Evolutionary conservation across 2,888 invertebrate genomes (phyloP).

Genomic region (Xanthorhoe spadicearia): DNA sequence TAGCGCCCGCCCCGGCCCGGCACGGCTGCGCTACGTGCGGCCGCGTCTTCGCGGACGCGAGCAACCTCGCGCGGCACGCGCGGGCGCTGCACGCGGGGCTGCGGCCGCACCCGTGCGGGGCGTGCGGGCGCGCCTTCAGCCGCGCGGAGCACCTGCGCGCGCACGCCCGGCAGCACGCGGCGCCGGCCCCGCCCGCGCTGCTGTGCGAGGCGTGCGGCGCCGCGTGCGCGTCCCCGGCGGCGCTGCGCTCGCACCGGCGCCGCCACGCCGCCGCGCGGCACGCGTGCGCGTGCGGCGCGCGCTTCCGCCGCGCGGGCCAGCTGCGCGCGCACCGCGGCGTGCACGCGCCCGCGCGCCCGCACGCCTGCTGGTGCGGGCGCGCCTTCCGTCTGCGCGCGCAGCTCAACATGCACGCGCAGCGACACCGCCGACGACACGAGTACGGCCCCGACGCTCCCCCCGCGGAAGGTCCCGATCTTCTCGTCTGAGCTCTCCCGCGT

Average conservation of each 20-base stretch:
- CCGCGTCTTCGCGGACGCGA: constrained; percentile 74
- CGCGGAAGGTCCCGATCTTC: neutral
- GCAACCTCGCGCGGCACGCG: constrained; percentile 81
- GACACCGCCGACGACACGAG: constrained; percentile 57
- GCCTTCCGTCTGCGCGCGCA: constrained; percentile 86
- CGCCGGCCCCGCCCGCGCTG: constrained; percentile 65
- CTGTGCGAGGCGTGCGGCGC: constrained; percentile 84
- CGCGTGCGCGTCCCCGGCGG: constrained; percentile 79
- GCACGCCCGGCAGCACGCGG: constrained; percentile 77
- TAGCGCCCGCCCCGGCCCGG: constrained; percentile 59
- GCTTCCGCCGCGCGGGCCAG: constrained; percentile 82
- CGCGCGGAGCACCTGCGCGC: constrained; percentile 77
- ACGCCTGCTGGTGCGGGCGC: constrained; percentile 78
- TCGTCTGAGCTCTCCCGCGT: no score
- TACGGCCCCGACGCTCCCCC: constrained; percentile 53
- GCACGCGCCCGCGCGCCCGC: constrained; percentile 80
- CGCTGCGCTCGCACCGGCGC: constrained; percentile 76
- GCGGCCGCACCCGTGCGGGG: constrained; percentile 78
- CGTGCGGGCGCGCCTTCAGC: constrained; percentile 78
- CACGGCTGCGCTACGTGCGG: constrained; percentile 80
- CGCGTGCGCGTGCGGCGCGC: constrained; percentile 81
- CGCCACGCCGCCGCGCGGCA: constrained; percentile 60
- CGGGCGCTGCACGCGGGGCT: constrained; percentile 73
- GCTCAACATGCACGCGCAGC: constrained; percentile 72
- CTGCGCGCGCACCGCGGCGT: constrained; percentile 80